A percentile compares a stretch with the other conserved stretches of the same genome.
These are phyloP conservation scores for Leptopterna dolabrata DNA, from an alignment of 2,888 invertebrate genomes.

Conservation along the genomic window DNA sequence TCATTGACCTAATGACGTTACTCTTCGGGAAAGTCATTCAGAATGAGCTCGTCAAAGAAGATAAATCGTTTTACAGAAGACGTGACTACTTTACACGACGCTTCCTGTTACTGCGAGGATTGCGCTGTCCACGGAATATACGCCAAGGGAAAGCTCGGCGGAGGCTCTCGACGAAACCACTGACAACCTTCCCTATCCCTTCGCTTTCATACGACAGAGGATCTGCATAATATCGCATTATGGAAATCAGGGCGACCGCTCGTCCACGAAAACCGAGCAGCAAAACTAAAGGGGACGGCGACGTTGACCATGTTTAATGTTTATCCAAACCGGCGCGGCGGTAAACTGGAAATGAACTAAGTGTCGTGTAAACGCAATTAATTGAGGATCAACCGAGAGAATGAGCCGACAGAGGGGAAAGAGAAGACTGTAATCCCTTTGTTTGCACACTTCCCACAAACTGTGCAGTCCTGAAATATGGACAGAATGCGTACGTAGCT, in stretches of 20 bases:
- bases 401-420: neutral
- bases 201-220: neutral
- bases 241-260: constrained; percentile 9
- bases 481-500: neutral
- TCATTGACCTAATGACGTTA: neutral
- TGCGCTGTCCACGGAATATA: neutral
- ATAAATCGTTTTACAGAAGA: neutral
- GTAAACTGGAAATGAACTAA: neutral
- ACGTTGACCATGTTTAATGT: neutral
- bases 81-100: constrained; percentile 3
- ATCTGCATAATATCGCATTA: constrained; percentile 50
- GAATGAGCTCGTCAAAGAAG: neutral
- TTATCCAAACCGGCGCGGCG: neutral
- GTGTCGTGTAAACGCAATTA: neutral
- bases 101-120: neutral
- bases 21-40: neutral
- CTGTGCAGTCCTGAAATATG: neutral
- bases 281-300: neutral
- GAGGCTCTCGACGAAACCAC: neutral
- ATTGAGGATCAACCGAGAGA: neutral
- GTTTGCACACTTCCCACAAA: neutral
- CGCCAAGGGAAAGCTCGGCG: neutral
- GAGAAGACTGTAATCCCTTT: neutral
- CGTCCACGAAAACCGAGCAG: neutral
- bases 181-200: too few relatives aligned